phyloP scores from a whole-genome alignment of 2,888 invertebrate species.

The Hermaeophaga mercurialis region DNA sequence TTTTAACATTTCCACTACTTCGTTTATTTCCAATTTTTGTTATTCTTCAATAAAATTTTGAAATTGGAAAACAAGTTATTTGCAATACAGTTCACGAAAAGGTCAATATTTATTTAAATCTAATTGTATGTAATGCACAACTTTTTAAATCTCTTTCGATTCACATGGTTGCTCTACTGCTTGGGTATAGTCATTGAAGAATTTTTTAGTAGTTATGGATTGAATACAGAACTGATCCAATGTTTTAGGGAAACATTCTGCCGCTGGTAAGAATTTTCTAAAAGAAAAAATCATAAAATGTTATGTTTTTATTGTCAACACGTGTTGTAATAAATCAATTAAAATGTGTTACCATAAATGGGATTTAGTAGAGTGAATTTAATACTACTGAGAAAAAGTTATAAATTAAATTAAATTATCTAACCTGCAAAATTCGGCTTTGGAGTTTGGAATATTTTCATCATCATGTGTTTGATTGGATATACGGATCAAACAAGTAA shows the following conservation, averaged over 20 bases:
- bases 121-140: neutral
- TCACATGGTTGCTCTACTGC: constrained; percentile 23
- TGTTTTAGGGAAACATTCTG: constrained; percentile 23
- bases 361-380: neutral
- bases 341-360: too few relatives aligned
- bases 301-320: too few relatives aligned
- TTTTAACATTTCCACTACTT: too few relatives aligned
- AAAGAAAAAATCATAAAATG: constrained; percentile 7
- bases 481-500: neutral
- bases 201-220: constrained; percentile 10
- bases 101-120: neutral
- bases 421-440: constrained; percentile 7
- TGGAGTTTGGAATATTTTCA: neutral
- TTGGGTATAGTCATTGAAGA: constrained; percentile 21
- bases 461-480: neutral
- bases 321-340: too few relatives aligned
- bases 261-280: constrained; percentile 25
- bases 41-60: too few relatives aligned
- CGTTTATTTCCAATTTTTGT: too few relatives aligned
- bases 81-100: too few relatives aligned
- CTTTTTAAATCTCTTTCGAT: constrained; percentile 11
- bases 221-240: constrained; percentile 14
- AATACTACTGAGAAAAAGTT: neutral
- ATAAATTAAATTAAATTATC: neutral
- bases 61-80: too few relatives aligned